Evolutionary conservation across 2,797 vertebrate species (phyloP).

Genomic region (Microtus obscurus): DNA sequence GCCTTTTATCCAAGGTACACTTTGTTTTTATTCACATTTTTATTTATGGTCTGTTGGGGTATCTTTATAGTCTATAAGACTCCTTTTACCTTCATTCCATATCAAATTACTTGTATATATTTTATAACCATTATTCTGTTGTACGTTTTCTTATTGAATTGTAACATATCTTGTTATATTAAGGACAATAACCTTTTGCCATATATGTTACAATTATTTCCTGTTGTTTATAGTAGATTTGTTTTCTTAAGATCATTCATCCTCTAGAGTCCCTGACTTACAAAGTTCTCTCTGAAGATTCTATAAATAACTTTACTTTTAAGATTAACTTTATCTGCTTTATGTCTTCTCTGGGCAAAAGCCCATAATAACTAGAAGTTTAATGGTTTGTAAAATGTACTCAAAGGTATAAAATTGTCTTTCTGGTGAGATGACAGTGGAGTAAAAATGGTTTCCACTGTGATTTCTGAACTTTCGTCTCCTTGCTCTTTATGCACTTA

Average conservation of each 20-base stretch:
- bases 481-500: neutral
- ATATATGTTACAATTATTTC: conserved; percentile 20
- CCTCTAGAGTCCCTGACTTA: conserved; percentile 48
- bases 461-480: conserved; percentile 59
- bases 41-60: neutral
- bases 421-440: conserved; percentile 41
- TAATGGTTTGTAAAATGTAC: conserved; percentile 65
- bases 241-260: conserved; percentile 13
- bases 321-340: conserved; percentile 50
- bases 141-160: conserved; percentile 58
- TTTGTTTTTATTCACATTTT: conserved; percentile 17
- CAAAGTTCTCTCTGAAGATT: conserved; percentile 57
- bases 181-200: conserved; percentile 34
- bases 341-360: conserved; percentile 24
- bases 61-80: neutral
- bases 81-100: conserved; percentile 9
- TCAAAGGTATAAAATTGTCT: conserved; percentile 62
- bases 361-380: conserved; percentile 44
- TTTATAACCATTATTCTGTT: conserved; percentile 3
- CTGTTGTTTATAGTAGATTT: neutral
- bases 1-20: neutral
- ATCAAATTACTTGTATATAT: conserved; percentile 27
- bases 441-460: conserved; percentile 38
- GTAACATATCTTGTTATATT: conserved; percentile 38
- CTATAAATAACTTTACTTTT: conserved; percentile 65